phyloP scores from a whole-genome alignment of 2,888 invertebrate genomes.

The Alloplasta piceator region DNA sequence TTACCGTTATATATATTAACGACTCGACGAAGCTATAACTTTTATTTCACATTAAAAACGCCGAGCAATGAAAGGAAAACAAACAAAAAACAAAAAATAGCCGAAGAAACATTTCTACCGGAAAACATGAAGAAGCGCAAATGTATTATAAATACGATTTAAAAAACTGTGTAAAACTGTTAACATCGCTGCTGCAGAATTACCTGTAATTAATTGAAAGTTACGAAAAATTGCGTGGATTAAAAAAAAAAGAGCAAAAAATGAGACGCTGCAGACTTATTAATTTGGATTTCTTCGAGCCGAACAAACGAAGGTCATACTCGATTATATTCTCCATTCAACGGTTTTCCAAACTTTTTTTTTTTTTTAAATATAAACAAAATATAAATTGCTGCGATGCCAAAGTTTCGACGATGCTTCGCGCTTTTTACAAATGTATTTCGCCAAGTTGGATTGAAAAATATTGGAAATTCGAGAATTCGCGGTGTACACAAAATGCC shows the following conservation, averaged over 20 bases:
- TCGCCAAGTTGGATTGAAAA: background rate
- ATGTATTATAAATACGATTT: constrained; percentile 60
- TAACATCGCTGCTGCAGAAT: constrained; percentile 52
- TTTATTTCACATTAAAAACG: background rate
- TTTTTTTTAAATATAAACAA: background rate
- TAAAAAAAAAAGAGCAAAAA: constrained; percentile 22
- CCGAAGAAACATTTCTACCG: constrained; percentile 47
- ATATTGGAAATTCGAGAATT: background rate
- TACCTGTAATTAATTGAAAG: constrained; percentile 52
- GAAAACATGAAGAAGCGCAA: constrained; percentile 41
- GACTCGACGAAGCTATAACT: constrained; percentile 6
- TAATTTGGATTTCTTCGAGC: background rate
- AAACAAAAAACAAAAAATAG: constrained; percentile 10
- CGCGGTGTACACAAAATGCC: constrained; percentile 80
- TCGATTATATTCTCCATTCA: background rate
- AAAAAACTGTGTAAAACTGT: constrained; percentile 58
- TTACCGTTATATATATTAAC: constrained; percentile 28
- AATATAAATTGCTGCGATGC: background rate
- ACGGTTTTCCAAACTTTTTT: constrained; percentile 1
- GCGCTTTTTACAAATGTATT: constrained; percentile 6
- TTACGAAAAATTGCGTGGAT: constrained; percentile 54
- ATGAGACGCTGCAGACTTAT: background rate
- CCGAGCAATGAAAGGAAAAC: background rate
- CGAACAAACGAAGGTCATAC: constrained; percentile 33
- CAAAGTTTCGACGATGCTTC: constrained; percentile 7